phyloP scores from a whole-genome alignment of 2,113 vertebrate genomes.

The Crotalus horridus region DNA sequence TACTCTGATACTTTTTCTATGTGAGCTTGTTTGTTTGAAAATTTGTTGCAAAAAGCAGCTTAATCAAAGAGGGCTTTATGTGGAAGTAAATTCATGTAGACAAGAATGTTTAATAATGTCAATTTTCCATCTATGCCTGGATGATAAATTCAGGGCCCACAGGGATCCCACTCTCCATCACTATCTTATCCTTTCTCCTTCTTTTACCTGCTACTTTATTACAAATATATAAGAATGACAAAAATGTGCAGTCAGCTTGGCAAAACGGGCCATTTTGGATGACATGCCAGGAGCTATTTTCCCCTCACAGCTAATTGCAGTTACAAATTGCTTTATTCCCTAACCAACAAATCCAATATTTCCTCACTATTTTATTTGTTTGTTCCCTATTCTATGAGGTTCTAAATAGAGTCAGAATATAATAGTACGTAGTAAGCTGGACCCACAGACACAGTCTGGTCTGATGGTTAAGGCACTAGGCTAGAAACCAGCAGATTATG shows the following conservation, averaged over 20 bases:
- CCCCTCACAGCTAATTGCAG: not conserved
- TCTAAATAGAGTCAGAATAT: conserved; percentile 34
- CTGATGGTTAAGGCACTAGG: not conserved
- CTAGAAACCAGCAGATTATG: not conserved
- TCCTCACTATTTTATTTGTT: conserved; percentile 31
- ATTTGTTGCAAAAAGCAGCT: not conserved
- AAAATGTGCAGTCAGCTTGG: not conserved
- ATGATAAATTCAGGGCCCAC: not conserved
- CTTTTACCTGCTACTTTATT: not conserved
- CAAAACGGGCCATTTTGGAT: not conserved
- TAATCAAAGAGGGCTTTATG: not conserved
- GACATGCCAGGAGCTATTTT: not conserved
- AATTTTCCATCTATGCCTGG: not conserved
- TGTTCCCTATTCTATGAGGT: conserved; percentile 15
- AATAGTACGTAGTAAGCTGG: conserved; percentile 24
- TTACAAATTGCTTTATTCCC: conserved; percentile 33
- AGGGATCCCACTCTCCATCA: too few relatives aligned
- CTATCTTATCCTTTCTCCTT: not conserved
- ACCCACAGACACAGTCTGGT: not conserved
- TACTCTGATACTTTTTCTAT: not conserved
- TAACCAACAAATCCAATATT: conserved; percentile 13
- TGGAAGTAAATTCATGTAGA: not conserved
- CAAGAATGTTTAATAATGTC: not conserved
- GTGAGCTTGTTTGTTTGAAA: not conserved
- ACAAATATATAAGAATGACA: not conserved